Evolutionary conservation across 1,140 invertebrate species (phyloP), one percentile per base, ranked within the genome.

Genomic region (Dinothrombium tinctorium): DNA sequence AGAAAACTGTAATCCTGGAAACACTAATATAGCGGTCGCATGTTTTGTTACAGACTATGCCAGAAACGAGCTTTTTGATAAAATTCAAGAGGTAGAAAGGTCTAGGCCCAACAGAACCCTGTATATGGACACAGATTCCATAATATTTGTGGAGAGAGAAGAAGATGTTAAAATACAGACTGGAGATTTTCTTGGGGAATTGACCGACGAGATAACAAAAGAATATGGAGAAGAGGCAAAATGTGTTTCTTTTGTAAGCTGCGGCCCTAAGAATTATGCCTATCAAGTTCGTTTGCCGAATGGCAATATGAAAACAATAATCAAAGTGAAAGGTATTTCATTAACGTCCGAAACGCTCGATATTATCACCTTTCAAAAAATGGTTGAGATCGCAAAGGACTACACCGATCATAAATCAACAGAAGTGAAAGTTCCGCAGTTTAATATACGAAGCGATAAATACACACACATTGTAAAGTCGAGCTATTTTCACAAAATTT

Each of bases 21-120:
- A 50, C 9, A 51, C 53, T 11, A 39, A 28, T 14, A 24, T 39
- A n/a, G 37, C 19, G 5, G 19, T 39, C 26, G 37, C 37, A 8
- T n/a, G 22, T 9, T 39, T 24, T 15, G 19, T 20, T 9, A 39
- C 37, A 19, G 37, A 21, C 7, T 39, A 39, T 15, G 37, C 37
- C 8, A 24, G 37, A 12, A 9, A 25, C 3, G 26, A 39, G 19
- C 37, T 39, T 17, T 39, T 25, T 28, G 37, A 39, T 12, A 8
- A 11, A 9, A 4, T 39, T 11, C 4, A 28, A 4, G 19, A 7
- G 20, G 9, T 39, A 17, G 21, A 39, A 14, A n/a, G n/a, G n/a
- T 4, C 4, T 26, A 9, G 40, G n/a, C 3, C 4, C 7, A 9
- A 26, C 8, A 24, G 22, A 9, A 6, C 21, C 5, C 37, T 39